Conservation (phyloP, 92 coral and sea anemone species). For the Paramuricea clavata region DNA sequence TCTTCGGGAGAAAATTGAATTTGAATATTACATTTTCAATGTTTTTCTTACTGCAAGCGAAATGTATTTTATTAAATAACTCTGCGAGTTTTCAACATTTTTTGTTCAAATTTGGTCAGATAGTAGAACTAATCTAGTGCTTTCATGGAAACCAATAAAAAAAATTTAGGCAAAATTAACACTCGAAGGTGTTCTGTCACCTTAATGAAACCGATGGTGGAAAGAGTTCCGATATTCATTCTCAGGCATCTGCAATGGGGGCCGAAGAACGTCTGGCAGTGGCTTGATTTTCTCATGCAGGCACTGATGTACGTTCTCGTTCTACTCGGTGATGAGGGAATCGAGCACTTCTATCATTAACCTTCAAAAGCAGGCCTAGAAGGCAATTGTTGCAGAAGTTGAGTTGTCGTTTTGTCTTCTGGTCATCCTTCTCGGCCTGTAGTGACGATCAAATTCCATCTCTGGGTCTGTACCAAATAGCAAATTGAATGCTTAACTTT, state of each 20-base stretch:
- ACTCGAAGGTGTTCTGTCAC: too few species aligned
- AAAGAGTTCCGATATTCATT: conserved; percentile 5
- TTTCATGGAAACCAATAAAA: too few species aligned
- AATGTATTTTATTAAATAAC: too few species aligned
- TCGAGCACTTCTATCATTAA: neutral
- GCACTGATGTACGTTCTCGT: neutral
- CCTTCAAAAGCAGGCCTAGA: neutral
- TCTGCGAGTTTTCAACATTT: too few species aligned
- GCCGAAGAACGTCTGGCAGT: neutral
- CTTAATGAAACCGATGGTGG: conserved; percentile 14
- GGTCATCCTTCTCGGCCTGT: too few species aligned
- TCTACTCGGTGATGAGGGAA: neutral
- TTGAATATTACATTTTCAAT: too few species aligned
- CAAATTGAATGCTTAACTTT: neutral
- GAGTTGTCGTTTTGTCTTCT: too few species aligned
- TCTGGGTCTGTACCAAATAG: neutral
- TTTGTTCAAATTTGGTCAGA: too few species aligned
- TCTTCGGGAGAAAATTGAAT: too few species aligned
- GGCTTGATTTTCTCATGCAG: neutral
- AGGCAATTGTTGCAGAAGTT: neutral
- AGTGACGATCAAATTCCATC: neutral
- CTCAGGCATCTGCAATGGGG: conserved; percentile 1
- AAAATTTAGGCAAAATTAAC: too few species aligned
- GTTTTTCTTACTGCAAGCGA: too few species aligned
- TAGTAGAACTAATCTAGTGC: too few species aligned